Conservation (phyloP, 2,888 invertebrate species). For the Nysson spinosus region DNA sequence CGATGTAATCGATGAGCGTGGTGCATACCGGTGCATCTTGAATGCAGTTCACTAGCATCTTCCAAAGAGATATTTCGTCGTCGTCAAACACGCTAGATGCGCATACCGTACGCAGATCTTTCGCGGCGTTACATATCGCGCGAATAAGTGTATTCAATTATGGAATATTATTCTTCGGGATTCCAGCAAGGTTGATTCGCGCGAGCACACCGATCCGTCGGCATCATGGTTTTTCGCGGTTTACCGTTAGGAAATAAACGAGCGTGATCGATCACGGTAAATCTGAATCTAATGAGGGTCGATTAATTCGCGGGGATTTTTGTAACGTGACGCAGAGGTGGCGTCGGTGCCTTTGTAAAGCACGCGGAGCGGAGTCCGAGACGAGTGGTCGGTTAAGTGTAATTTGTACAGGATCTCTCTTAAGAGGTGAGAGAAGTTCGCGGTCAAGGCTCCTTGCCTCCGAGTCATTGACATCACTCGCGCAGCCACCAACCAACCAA, state of each 20-base stretch:
- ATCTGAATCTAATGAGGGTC: constrained; percentile 25
- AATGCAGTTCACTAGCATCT: constrained; percentile 20
- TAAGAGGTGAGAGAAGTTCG: constrained; percentile 71
- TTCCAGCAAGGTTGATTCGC: no score
- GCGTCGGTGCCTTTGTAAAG: constrained; percentile 51
- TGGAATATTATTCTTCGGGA: no score
- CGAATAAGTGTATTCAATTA: no score
- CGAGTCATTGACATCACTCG: constrained; percentile 75
- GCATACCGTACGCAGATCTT: no score
- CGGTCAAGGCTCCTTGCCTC: constrained; percentile 74
- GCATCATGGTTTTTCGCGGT: no score
- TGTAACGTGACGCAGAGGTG: neutral
- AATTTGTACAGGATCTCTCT: constrained; percentile 59
- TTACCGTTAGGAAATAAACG: no score
- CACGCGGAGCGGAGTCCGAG: constrained; percentile 34
- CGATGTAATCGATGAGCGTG: constrained; percentile 17
- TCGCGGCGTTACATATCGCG: no score
- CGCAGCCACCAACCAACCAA: constrained; percentile 52
- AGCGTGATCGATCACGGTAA: constrained; percentile 25
- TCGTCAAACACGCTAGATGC: neutral
- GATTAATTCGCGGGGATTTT: constrained; percentile 21
- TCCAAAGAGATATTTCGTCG: constrained; percentile 1
- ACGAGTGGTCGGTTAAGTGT: constrained; percentile 50
- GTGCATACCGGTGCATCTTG: constrained; percentile 12
- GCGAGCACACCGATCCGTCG: no score